A percentile compares a stretch with the other conserved stretches of the same genome.
Evolutionary conservation across 2,888 invertebrate genomes (phyloP).

Genomic region (Callosobruchus maculatus): DNA sequence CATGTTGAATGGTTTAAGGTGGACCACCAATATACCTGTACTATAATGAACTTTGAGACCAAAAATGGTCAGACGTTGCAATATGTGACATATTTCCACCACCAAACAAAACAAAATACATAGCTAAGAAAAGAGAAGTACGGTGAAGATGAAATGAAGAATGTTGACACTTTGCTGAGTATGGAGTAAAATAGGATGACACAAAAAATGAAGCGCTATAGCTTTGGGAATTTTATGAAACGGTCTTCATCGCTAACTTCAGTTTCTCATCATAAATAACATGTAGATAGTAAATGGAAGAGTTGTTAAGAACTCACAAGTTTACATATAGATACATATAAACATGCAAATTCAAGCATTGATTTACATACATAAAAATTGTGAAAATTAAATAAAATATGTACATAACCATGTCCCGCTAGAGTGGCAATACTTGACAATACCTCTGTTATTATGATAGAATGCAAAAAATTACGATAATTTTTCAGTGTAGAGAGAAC

Average conservation of each 20-base stretch:
- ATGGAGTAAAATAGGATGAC: neutral
- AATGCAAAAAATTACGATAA: conserved; percentile 2
- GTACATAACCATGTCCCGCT: conserved; percentile 3
- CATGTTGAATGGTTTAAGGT: too few relatives aligned
- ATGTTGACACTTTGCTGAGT: neutral
- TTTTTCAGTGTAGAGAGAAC: too few relatives aligned
- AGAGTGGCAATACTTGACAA: neutral
- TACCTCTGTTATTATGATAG: neutral
- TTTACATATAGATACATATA: neutral
- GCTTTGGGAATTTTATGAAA: conserved; percentile 11
- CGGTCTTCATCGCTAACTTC: neutral
- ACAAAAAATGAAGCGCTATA: conserved; percentile 20
- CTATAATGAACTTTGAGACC: too few relatives aligned
- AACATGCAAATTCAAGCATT: conserved; percentile 40
- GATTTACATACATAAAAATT: conserved; percentile 35
- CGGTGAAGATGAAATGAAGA: neutral
- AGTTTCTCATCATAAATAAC: neutral
- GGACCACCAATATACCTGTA: too few relatives aligned
- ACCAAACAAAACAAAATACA: neutral
- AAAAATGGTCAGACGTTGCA: neutral
- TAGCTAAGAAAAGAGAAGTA: neutral
- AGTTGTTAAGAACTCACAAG: neutral
- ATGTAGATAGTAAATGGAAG: neutral
- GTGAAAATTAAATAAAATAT: conserved; percentile 23
- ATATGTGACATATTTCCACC: neutral